These are phyloP conservation scores for Ceyx erithaca DNA, from an alignment of 2,797 vertebrate genomes.

Conservation along the genomic window DNA sequence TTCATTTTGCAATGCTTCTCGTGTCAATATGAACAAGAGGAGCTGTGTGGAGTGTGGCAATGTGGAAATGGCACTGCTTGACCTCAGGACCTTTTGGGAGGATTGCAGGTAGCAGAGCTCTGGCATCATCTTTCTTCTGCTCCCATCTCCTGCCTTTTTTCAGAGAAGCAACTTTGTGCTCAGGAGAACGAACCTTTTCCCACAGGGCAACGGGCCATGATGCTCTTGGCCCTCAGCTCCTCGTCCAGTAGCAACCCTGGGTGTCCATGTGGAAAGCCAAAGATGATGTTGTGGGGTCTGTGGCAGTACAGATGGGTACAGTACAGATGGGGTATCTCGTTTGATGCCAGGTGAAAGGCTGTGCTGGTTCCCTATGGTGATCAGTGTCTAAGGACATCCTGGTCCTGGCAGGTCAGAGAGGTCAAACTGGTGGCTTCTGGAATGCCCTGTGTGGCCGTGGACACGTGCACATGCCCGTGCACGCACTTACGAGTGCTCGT, in stretches of 20 bases:
- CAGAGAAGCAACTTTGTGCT: background rate
- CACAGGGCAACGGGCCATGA: fast-evolving
- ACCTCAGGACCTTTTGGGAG: background rate
- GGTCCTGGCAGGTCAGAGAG: background rate
- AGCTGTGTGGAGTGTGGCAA: background rate
- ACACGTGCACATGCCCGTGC: fast-evolving
- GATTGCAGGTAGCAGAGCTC: background rate
- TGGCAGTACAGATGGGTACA: background rate
- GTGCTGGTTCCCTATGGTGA: background rate
- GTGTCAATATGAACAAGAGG: background rate
- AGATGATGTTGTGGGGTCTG: background rate
- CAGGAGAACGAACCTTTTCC: background rate
- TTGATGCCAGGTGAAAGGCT: background rate
- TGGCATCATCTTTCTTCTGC: background rate
- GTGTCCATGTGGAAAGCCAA: background rate
- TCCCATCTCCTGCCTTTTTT: background rate
- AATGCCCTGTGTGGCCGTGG: background rate
- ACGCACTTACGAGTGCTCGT: fast-evolving
- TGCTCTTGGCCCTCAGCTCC: background rate
- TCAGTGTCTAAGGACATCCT: background rate
- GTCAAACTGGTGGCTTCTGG: background rate
- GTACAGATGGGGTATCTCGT: background rate
- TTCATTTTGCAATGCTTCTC: background rate
- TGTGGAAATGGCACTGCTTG: background rate
- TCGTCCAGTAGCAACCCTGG: background rate